Percentiles rank a stretch among this genome's conserved stretches.
Conservation (phyloP, 2,113 vertebrate species). For the Seriola aureovittata region DNA sequence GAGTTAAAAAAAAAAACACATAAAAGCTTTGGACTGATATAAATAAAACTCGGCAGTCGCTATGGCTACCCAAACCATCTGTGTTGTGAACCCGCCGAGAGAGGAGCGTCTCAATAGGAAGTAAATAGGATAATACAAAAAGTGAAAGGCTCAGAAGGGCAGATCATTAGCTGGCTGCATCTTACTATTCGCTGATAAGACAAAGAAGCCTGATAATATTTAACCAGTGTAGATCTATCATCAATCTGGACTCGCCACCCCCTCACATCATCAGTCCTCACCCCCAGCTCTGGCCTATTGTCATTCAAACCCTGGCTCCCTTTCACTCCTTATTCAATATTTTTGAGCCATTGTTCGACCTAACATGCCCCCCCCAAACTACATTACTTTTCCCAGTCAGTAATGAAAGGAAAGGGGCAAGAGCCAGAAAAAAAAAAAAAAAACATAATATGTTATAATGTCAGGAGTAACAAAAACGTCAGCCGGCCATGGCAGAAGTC, state of each 20-base stretch:
- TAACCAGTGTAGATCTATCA: constrained; percentile 82
- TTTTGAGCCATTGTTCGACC: constrained; percentile 82
- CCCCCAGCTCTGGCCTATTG: constrained; percentile 74
- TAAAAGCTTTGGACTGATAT: constrained; percentile 39
- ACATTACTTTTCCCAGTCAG: constrained; percentile 80
- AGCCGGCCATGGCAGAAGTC: constrained; percentile 60
- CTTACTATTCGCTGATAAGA: constrained; percentile 68
- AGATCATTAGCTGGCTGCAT: constrained; percentile 79
- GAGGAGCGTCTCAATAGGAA: constrained; percentile 70
- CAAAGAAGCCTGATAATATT: constrained; percentile 84
- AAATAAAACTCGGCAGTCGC: constrained; percentile 56
- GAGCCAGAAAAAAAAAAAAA: constrained; percentile 36
- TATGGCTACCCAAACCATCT: constrained; percentile 76
- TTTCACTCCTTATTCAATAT: constrained; percentile 84
- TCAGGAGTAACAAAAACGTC: constrained; percentile 77
- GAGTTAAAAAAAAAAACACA: constrained; percentile 26
- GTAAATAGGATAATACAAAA: constrained; percentile 76
- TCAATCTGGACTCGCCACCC: constrained; percentile 67
- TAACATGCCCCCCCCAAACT: constrained; percentile 77
- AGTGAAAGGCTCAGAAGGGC: constrained; percentile 77
- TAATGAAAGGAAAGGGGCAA: constrained; percentile 62
- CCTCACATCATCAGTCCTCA: constrained; percentile 68
- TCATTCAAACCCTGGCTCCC: constrained; percentile 74
- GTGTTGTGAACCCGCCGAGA: constrained; percentile 60
- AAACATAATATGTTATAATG: constrained; percentile 77